phyloP scores from a whole-genome alignment of 2,888 invertebrate genomes.

The Nomada ruficornis region DNA sequence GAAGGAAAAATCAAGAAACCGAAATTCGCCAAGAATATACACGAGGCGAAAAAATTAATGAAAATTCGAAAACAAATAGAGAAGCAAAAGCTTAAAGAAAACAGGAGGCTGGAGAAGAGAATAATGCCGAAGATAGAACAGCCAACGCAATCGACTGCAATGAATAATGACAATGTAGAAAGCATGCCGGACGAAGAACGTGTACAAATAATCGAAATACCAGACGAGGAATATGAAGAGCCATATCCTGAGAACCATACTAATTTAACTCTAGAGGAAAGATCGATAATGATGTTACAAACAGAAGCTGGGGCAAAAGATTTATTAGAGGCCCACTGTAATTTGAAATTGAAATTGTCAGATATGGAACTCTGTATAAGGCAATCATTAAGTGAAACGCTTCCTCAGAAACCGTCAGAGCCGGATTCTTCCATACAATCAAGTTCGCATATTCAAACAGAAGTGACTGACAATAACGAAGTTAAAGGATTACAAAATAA shows the following conservation, averaged over 20 bases:
- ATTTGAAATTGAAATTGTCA: constrained; percentile 73
- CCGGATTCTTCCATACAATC: constrained; percentile 21
- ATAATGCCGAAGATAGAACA: constrained; percentile 46
- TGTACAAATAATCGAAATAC: constrained; percentile 82
- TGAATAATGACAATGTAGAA: constrained; percentile 58
- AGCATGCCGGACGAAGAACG: constrained; percentile 82
- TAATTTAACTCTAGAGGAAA: constrained; percentile 77
- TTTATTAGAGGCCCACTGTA: constrained; percentile 53
- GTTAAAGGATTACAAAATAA: constrained; percentile 17
- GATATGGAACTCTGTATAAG: constrained; percentile 77
- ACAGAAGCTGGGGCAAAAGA: constrained; percentile 68
- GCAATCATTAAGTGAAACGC: constrained; percentile 76
- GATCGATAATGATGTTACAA: constrained; percentile 78
- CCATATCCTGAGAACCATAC: constrained; percentile 78
- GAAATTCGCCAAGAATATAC: constrained; percentile 89
- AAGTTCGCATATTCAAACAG: constrained; percentile 12
- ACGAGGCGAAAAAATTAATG: constrained; percentile 88
- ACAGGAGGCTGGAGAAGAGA: constrained; percentile 82
- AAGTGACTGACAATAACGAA: background rate
- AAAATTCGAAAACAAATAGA: constrained; percentile 88
- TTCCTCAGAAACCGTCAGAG: constrained; percentile 69
- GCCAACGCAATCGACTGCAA: constrained; percentile 22
- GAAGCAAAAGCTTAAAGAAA: constrained; percentile 86
- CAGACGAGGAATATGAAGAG: constrained; percentile 81
- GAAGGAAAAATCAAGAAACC: constrained; percentile 87